Evolutionary conservation across 2,113 vertebrate genomes (phyloP), one percentile per base, ranked within the genome.

Genomic region (Scomber scombrus): DNA sequence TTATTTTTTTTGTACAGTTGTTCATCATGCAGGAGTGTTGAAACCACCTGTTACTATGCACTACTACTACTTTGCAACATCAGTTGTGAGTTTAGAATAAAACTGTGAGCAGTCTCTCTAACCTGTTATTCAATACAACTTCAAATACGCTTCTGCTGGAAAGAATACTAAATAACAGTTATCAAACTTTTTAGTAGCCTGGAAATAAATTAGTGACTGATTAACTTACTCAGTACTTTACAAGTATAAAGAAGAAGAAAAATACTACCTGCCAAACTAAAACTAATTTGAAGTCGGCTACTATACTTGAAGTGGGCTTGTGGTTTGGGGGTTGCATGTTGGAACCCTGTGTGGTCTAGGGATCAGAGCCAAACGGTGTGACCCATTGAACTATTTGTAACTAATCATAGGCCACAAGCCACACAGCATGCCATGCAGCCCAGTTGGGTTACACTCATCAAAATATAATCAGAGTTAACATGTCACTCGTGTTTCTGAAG

Each of bases 381-480:
- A 88, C 90, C 91, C 81, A 88, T 81, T 90, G 91, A 92, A 92
- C 88, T 87, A 86, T 90, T 86, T 90, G 90, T 78, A 89, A 90
- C 91, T 92, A 87, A 91, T 91, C 86, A 93, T 85, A 91, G 85
- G 81, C 83, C 87, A 80, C 90, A 84, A 83, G 85, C 84, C 90
- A 84, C 87, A 65, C 82, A 78, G 79, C 82, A 68, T 86, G 87
- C 80, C 73, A 57, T 23, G 19, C 54, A 87, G 73, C 79, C 71
- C 84, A 89, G 74, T 79, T 78, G 63, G 86, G 82, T 91, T 91
- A 84, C 91, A 79, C 78, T 86, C 85, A 90, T 91, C 85, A 92
- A 91, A 89, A 80, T 80, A 83, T 90, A 90, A 88, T 85, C 61
- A 78, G 66, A 84, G 76, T 75, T 87, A 90, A 89, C 57, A 80